Conservation (phyloP, 2,797 vertebrate genomes). For the Limosa lapponica region DNA sequence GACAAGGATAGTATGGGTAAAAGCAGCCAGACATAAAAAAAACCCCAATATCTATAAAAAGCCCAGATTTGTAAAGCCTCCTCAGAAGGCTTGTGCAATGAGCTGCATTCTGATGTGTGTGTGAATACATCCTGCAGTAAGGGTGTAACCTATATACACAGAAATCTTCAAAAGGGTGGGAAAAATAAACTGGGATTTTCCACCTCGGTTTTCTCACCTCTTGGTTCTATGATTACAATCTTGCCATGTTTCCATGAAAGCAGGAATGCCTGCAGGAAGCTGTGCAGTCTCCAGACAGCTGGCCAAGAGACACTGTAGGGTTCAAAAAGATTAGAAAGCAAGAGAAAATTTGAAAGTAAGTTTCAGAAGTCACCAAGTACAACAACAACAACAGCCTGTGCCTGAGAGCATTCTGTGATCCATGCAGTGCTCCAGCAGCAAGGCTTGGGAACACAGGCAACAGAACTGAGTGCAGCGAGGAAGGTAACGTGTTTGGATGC, state of each 20-base stretch:
- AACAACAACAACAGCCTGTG: not conserved
- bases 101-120: not conserved
- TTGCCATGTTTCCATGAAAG: not conserved
- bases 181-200: not conserved
- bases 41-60: not conserved
- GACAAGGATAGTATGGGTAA: not conserved
- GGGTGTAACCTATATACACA: not conserved
- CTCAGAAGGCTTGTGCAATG: not conserved
- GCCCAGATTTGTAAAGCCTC: not conserved
- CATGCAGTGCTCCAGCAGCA: not conserved
- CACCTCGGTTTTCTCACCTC: not conserved
- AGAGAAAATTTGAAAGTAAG: not conserved
- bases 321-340: not conserved
- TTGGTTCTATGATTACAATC: not conserved
- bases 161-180: not conserved
- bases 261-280: not conserved
- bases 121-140: not conserved
- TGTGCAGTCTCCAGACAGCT: fast-evolving
- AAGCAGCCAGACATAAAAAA: not conserved
- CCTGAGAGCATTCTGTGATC: not conserved
- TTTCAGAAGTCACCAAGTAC: not conserved
- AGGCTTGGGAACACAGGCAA: not conserved
- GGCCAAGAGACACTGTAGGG: not conserved
- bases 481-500: not conserved
- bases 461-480: fast-evolving